phyloP scores from a whole-genome alignment of 2,113 vertebrate species.

The Dicentrarchus labrax region DNA sequence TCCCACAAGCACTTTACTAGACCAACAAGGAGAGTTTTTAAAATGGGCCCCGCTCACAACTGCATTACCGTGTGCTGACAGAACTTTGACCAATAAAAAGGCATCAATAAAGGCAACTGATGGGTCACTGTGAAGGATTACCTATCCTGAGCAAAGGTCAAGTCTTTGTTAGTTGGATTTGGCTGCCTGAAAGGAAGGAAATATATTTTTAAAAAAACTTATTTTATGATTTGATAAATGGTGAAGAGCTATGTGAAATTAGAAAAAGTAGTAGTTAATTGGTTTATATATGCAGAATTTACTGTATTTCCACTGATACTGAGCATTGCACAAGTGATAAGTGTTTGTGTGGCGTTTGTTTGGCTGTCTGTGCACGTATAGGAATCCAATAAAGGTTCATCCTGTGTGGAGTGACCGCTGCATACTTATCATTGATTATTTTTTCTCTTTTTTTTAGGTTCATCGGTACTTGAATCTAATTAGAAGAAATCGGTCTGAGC shows the following conservation, averaged over 20 bases:
- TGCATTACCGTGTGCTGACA: not conserved
- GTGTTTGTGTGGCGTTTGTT: not conserved
- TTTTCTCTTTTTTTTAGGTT: slow-evolving; percentile 46
- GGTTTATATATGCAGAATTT: not conserved
- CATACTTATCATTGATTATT: not conserved
- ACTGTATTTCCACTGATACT: not conserved
- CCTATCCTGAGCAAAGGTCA: slow-evolving; percentile 7
- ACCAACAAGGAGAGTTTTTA: not conserved
- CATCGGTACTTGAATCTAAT: slow-evolving; percentile 74
- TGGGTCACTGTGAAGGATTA: slow-evolving; percentile 5
- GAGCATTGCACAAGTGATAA: not conserved
- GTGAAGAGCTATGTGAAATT: not conserved
- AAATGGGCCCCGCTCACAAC: not conserved
- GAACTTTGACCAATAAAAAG: slow-evolving; percentile 15
- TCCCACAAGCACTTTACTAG: not conserved
- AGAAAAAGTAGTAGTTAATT: not conserved
- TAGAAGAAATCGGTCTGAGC: slow-evolving; percentile 69
- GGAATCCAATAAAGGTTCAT: not conserved
- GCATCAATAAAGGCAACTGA: slow-evolving; percentile 10
- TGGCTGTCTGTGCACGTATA: not conserved
- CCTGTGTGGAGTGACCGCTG: not conserved
- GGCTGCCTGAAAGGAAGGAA: not conserved
- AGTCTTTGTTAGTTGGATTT: not conserved
- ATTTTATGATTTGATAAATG: not conserved
- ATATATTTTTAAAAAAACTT: not conserved